Conservation (phyloP, 2,888 invertebrate species). For the Caenorhabditis japonica region DNA sequence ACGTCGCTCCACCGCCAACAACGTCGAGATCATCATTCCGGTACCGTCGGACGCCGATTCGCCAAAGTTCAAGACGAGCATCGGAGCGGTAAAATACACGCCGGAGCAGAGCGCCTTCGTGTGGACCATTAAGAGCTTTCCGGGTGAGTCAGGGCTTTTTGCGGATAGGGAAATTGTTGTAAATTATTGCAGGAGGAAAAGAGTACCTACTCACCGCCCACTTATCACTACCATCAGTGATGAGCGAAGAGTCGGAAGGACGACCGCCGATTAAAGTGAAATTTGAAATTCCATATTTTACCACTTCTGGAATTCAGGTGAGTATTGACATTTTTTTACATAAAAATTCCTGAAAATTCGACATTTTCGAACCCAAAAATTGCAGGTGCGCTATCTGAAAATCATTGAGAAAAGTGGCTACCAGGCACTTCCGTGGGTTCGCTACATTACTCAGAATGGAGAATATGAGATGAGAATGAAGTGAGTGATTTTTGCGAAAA, state of each 20-base stretch:
- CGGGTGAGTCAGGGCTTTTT: slow-evolving; percentile 55
- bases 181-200: slow-evolving; percentile 85
- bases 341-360: neutral
- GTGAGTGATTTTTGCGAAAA: slow-evolving; percentile 37
- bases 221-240: slow-evolving; percentile 95
- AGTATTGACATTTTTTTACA: slow-evolving; percentile 1
- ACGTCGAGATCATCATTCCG: slow-evolving; percentile 96
- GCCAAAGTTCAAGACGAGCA: slow-evolving; percentile 85
- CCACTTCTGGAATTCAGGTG: slow-evolving; percentile 97
- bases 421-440: slow-evolving; percentile 97
- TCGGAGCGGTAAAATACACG: slow-evolving; percentile 93
- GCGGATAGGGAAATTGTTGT: neutral
- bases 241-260: slow-evolving; percentile 92
- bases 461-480: slow-evolving; percentile 92
- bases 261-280: slow-evolving; percentile 98
- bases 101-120: slow-evolving; percentile 96
- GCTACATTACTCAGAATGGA: slow-evolving; percentile 99
- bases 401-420: slow-evolving; percentile 99
- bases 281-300: slow-evolving; percentile 99
- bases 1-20: slow-evolving; percentile 95
- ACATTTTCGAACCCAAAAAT: slow-evolving; percentile 21
- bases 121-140: slow-evolving; percentile 82
- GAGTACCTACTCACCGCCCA: slow-evolving; percentile 98
- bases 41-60: slow-evolving; percentile 97
- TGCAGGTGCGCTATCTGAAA: slow-evolving; percentile 88